Evolutionary conservation across 2,113 vertebrate species (phyloP).

Genomic region (Puma concolor): DNA sequence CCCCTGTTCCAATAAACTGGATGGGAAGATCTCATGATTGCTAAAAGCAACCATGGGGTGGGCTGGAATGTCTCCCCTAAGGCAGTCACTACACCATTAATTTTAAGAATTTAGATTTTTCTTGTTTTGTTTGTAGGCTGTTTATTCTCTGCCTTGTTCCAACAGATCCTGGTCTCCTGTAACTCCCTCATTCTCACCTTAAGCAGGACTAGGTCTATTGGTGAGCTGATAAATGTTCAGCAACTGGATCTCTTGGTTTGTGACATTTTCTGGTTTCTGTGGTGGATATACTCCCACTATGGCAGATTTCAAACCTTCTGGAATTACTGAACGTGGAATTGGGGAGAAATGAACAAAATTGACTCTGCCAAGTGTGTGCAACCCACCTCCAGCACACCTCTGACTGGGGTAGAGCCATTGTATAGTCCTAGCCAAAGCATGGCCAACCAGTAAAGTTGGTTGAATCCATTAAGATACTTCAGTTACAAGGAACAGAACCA

Average conservation of each 20-base stretch:
- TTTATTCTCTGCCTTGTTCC: background rate
- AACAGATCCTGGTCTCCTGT: background rate
- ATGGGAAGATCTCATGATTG: background rate
- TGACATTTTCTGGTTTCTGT: background rate
- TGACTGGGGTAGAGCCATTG: background rate
- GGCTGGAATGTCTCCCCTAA: background rate
- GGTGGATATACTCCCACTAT: background rate
- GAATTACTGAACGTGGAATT: background rate
- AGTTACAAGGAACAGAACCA: background rate
- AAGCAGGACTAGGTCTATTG: background rate
- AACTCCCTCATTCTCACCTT: background rate
- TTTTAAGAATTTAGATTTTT: background rate
- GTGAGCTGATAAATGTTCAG: background rate
- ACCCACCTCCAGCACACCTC: background rate
- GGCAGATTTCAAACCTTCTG: background rate
- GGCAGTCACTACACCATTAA: background rate
- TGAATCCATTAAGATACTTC: background rate
- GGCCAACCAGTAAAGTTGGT: background rate
- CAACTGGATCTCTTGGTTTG: background rate
- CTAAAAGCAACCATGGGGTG: background rate
- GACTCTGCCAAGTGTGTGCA: fast-evolving
- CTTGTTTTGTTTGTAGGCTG: background rate
- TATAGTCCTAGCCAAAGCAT: background rate
- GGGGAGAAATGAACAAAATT: background rate
- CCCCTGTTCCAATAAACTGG: background rate